Percentiles rank a stretch among this genome's conserved stretches.
Evolutionary conservation across 2,113 vertebrate genomes (phyloP).

Genomic region (Hemibagrus wyckioides): DNA sequence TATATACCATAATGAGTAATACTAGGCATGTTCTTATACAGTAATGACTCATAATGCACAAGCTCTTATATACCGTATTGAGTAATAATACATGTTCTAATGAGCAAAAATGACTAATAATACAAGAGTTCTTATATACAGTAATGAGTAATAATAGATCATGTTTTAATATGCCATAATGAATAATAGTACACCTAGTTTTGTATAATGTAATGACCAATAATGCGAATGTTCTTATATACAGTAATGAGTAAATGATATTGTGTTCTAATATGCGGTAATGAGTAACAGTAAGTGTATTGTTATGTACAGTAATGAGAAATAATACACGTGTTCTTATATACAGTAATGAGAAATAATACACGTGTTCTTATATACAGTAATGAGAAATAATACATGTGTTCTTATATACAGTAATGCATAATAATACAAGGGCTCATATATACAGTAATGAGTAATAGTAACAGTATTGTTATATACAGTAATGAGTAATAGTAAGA

Average conservation of each 20-base stretch:
- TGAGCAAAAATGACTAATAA: background rate
- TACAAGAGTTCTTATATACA: background rate
- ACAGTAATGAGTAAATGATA: background rate
- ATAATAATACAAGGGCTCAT: background rate
- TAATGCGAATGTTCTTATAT: background rate
- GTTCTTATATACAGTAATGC: background rate
- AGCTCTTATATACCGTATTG: background rate
- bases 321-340: background rate
- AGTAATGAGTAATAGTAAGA: no score
- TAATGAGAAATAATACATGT: background rate
- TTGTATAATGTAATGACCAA: no score
- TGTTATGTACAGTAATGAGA: background rate
- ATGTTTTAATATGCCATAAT: no score
- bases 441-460: background rate
- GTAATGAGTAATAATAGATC: background rate
- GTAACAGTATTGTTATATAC: no score
- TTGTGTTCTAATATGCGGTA: background rate
- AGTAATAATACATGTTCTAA: background rate
- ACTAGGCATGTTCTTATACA: background rate
- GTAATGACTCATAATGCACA: background rate
- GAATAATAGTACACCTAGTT: no score
- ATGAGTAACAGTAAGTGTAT: no score
- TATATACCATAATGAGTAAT: background rate
- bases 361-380: background rate
- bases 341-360: background rate